These are phyloP conservation scores for Ormia ochracea DNA, from an alignment of 2,888 invertebrate species.

Conservation along the genomic window DNA sequence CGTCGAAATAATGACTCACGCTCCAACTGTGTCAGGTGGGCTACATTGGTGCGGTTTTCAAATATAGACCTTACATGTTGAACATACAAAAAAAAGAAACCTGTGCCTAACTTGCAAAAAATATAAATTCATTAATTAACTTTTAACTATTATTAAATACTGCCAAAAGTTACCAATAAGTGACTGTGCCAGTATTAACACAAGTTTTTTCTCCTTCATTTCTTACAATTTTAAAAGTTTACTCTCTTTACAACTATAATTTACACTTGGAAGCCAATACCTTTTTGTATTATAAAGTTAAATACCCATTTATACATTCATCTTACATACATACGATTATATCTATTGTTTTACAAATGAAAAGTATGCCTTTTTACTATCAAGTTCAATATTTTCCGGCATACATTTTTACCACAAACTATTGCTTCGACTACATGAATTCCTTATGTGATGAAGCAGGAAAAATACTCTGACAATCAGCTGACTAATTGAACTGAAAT, in stretches of 20 bases:
- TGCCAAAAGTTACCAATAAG: conserved; percentile 72
- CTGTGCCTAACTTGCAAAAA: conserved; percentile 78
- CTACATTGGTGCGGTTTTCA: conserved; percentile 90
- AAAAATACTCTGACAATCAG: conserved; percentile 22
- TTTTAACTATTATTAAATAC: not conserved
- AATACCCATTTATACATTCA: conserved; percentile 7
- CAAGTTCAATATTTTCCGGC: conserved; percentile 33
- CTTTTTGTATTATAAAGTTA: not conserved
- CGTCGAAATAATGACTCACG: conserved; percentile 90
- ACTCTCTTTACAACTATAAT: not conserved
- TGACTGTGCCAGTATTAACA: conserved; percentile 73
- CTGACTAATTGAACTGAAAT: not conserved
- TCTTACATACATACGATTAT: conserved; percentile 3
- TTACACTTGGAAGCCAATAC: not conserved
- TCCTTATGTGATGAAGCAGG: not conserved
- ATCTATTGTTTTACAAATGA: not conserved
- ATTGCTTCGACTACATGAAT: conserved; percentile 25
- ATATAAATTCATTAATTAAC: too few relatives aligned
- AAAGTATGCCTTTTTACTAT: not conserved
- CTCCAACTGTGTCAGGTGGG: conserved; percentile 86
- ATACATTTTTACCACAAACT: conserved; percentile 34
- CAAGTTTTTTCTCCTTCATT: conserved; percentile 72
- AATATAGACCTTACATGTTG: conserved; percentile 84
- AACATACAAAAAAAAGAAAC: conserved; percentile 80
- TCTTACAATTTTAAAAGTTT: conserved; percentile 19